These are phyloP conservation scores for Pelusios castaneus DNA, from an alignment of 2,113 vertebrate species.

Conservation along the genomic window DNA sequence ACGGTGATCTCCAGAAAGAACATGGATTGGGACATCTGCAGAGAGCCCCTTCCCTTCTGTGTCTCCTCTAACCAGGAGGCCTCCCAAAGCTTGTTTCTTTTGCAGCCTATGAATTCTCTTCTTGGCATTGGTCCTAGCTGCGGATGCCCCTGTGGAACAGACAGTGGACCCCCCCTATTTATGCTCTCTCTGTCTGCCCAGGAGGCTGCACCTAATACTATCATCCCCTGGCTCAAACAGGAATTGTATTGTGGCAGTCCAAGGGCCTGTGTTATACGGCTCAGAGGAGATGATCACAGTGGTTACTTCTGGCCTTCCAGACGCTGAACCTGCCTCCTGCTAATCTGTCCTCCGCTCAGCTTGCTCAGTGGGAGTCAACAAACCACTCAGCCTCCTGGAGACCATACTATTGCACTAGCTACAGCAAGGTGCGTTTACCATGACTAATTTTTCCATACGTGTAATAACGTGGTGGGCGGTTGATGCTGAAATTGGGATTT, in stretches of 20 bases:
- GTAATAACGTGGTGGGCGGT: neutral
- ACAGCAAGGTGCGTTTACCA: neutral
- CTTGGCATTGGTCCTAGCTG: fast-evolving
- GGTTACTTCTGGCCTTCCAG: neutral
- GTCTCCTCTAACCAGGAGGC: fast-evolving
- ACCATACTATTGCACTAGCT: neutral
- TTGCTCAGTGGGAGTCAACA: neutral
- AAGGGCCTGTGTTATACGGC: neutral
- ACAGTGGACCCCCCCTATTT: too few relatives aligned
- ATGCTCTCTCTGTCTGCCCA: neutral
- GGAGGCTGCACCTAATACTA: neutral
- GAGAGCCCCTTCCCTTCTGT: neutral
- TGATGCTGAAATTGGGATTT: neutral
- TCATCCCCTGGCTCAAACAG: neutral
- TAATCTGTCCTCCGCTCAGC: neutral
- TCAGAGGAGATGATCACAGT: neutral
- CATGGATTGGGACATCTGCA: neutral
- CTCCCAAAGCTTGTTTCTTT: neutral
- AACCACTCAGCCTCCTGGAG: neutral
- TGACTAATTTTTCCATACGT: neutral
- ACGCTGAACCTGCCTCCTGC: neutral
- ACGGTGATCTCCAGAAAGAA: fast-evolving
- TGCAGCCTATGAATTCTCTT: neutral
- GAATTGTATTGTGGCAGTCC: neutral
- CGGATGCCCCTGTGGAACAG: neutral